A percentile compares a stretch with the other conserved stretches of the same genome.
These are phyloP conservation scores for Bhutanitis thaidina DNA, from an alignment of 2,888 invertebrate species.

Conservation along the genomic window DNA sequence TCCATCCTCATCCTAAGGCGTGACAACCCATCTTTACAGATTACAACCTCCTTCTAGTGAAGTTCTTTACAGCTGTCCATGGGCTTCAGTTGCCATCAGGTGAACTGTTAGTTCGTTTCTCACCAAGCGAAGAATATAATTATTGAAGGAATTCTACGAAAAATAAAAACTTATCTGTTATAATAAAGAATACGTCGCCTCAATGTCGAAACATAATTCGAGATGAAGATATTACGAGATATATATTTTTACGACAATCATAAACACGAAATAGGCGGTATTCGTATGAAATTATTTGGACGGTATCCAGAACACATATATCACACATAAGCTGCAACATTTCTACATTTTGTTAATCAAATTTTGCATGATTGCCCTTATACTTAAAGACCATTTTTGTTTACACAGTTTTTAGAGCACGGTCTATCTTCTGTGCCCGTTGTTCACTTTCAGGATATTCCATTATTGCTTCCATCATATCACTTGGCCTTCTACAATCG, in stretches of 20 bases:
- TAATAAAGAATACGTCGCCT: too few relatives aligned
- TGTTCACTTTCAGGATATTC: conserved; percentile 3
- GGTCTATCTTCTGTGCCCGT: not conserved
- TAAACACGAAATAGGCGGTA: conserved; percentile 33
- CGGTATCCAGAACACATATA: conserved; percentile 27
- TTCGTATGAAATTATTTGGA: conserved; percentile 29
- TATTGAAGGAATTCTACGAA: too few relatives aligned
- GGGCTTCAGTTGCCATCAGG: too few relatives aligned
- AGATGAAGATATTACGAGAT: conserved; percentile 24
- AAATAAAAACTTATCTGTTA: too few relatives aligned
- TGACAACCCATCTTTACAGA: too few relatives aligned
- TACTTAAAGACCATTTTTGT: not conserved
- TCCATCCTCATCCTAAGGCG: too few relatives aligned
- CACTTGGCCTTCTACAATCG: too few relatives aligned
- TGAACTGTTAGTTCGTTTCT: too few relatives aligned
- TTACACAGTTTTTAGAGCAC: not conserved
- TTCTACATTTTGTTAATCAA: not conserved
- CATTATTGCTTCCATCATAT: too few relatives aligned
- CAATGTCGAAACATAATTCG: conserved; percentile 16
- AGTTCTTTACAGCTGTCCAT: too few relatives aligned
- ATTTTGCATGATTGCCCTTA: not conserved
- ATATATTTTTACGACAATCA: conserved; percentile 30
- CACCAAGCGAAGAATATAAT: too few relatives aligned
- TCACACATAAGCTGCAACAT: conserved; percentile 1
- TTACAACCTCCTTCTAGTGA: too few relatives aligned